A percentile compares a stretch with the other conserved stretches of the same genome.
Conservation (phyloP, 2,797 vertebrate species). For the Anguilla obscura region DNA sequence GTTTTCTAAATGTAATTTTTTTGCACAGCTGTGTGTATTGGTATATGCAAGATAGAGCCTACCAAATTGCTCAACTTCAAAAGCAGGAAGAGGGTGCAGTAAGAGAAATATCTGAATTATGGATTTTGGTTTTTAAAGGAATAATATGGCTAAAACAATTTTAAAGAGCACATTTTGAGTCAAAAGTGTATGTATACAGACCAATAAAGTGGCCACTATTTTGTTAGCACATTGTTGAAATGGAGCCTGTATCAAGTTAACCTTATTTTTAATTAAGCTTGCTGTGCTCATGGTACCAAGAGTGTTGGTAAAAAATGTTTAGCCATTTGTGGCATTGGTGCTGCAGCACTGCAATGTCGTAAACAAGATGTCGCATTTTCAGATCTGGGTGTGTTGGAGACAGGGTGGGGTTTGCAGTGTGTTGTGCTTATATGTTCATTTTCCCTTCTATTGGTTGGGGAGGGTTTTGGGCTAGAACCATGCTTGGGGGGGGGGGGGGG, state of each 20-base stretch:
- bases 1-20: neutral
- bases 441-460: constrained; percentile 36
- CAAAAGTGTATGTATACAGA: no score
- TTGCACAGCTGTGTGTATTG: neutral
- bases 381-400: constrained; percentile 54
- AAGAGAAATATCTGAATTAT: neutral
- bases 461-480: constrained; percentile 15
- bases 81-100: no score
- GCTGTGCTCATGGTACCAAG: neutral
- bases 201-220: neutral
- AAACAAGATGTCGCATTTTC: constrained; percentile 41
- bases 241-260: neutral
- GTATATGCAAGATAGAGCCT: neutral
- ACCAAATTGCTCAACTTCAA: neutral
- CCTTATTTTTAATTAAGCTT: no score
- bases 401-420: neutral
- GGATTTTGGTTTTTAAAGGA: no score
- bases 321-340: constrained; percentile 59
- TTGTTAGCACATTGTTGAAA: neutral
- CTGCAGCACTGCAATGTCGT: constrained; percentile 41
- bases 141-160: neutral
- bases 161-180: neutral
- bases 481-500: neutral
- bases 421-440: neutral
- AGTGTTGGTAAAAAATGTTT: neutral